These are phyloP conservation scores for Mythimna albipuncta DNA, from an alignment of 2,888 invertebrate genomes.

Conservation along the genomic window DNA sequence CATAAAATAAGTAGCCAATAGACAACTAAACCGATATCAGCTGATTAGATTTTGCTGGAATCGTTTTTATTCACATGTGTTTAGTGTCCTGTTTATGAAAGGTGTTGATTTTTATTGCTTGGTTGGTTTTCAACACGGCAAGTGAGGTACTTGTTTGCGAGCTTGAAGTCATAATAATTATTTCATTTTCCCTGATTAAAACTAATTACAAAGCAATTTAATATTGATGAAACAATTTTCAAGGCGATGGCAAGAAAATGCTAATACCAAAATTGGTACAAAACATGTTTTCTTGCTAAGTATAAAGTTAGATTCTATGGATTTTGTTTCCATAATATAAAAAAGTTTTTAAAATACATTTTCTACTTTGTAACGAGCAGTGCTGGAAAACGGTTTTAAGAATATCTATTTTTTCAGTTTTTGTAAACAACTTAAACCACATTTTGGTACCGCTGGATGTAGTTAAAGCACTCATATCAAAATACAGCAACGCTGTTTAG, in stretches of 20 bases:
- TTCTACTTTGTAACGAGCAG: conserved; percentile 21
- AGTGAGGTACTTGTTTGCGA: background rate
- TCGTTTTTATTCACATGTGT: background rate
- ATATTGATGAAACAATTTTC: conserved; percentile 28
- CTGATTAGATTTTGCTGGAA: background rate
- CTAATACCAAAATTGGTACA: conserved; percentile 33
- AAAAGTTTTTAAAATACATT: conserved; percentile 39
- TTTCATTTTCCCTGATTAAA: background rate
- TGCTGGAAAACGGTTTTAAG: conserved; percentile 9
- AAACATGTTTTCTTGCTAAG: conserved; percentile 41
- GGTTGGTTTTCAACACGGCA: too few relatives aligned
- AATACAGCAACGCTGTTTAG: too few relatives aligned
- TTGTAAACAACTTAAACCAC: too few relatives aligned
- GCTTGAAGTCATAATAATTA: background rate
- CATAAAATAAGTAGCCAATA: too few relatives aligned
- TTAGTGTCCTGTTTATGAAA: background rate
- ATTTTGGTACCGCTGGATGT: too few relatives aligned
- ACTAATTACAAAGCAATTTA: background rate
- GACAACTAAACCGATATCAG: background rate
- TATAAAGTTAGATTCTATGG: conserved; percentile 42
- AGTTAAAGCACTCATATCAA: too few relatives aligned
- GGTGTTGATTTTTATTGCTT: too few relatives aligned
- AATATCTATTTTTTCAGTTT: background rate
- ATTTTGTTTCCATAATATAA: conserved; percentile 35
- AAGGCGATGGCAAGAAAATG: conserved; percentile 14